phyloP scores from a whole-genome alignment of 2,797 vertebrate species.

The Poliocrania exsul region DNA sequence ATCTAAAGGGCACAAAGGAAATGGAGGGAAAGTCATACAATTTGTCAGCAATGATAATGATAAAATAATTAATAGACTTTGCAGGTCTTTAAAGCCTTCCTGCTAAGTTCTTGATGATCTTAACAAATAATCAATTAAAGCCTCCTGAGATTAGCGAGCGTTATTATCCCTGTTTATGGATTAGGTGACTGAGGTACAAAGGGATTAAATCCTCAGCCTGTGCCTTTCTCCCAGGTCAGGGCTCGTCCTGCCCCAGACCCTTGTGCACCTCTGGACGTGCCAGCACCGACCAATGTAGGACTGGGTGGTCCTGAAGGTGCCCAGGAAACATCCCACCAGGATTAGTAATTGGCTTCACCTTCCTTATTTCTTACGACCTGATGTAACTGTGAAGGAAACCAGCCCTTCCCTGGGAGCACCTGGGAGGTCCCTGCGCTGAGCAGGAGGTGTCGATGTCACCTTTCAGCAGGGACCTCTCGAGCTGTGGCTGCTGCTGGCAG shows the following conservation, averaged over 20 bases:
- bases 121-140: slow-evolving; percentile 51
- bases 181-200: slow-evolving; percentile 1
- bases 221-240: background rate
- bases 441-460: background rate
- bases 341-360: background rate
- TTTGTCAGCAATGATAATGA: background rate
- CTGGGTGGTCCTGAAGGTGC: background rate
- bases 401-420: background rate
- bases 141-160: background rate
- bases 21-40: background rate
- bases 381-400: background rate
- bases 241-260: background rate
- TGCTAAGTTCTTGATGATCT: background rate
- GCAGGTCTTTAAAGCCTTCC: background rate
- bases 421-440: background rate
- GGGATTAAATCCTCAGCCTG: background rate
- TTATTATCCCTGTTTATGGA: background rate
- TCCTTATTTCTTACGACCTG: background rate
- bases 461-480: background rate
- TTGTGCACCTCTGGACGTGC: fast-evolving
- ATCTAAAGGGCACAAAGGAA: background rate
- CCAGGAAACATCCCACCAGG: too few relatives aligned
- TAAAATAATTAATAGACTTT: slow-evolving; percentile 19
- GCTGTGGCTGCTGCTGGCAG: background rate
- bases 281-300: background rate